Base-by-base conservation (phyloP, 2,797 vertebrate species). In the Podarcis lilfordi region DNA sequence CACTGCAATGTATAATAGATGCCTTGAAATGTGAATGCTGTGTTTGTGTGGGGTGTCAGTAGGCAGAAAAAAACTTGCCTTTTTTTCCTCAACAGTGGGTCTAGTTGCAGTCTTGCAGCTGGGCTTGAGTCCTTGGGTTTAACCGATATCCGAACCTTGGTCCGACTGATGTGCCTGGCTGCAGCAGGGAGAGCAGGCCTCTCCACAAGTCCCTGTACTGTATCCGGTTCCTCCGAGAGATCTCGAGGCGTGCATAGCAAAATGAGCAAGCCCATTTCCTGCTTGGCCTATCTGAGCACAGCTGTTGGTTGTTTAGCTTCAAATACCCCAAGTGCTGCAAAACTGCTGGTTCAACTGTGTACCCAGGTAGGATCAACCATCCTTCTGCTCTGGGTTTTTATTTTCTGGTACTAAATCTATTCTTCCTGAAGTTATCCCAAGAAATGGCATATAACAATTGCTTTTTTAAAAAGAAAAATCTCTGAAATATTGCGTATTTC, bases 291-390 rank as follows among this genome's bases (percentile, higher is more conserved):
- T 91, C 97, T 99, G 92, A 99, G 99, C 95, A 99, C 99, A 0
- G 99, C 99, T 0, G 99, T 99, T 85, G 99, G 99, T 90, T 99
- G 99, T 89, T 95, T 99, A 93, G 99, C 99, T 25, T 99, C 99
- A 43, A 99, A 99, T 93, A 98, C 98, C 17, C 98, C 98, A 50
- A 98, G 97, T 37, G 99, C 99, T 35, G 99, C 98, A 85, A 99
- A 99, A 91, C 98, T 99, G 77, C 97, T 99, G 50, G 98, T 99
- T 27, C 98, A 99, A 93, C 96, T 99, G 43, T 99, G 99, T 95
- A 99, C 99, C 0, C 98, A 99, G 97, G 98, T 98, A 88, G 82
- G 94, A 10, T 64, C 25, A 25, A 0, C 3, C 15, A 2, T 9
- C 7, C 25, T 8, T 40, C 27, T 59, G 19, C 68, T 8, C 55